Base-by-base conservation (phyloP, 2,888 invertebrate genomes). In the Heliconius sara region DNA sequence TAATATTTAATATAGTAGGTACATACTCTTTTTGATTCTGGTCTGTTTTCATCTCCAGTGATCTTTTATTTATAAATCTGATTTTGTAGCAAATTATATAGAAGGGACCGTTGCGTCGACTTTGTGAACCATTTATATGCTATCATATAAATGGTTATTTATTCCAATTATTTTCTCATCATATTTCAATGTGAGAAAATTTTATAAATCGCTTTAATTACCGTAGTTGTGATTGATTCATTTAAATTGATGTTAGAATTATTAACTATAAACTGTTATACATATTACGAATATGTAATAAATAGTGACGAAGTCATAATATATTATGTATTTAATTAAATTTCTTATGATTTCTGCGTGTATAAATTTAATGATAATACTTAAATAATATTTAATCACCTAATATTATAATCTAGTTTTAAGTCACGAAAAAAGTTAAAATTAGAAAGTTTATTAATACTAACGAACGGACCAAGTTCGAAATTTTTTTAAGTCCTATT, bases 391-490 rank as follows among this genome's bases (percentile, higher is more conserved):
- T 22, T 39, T 39, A 39, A 68, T 22, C 67, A 67, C 4, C 39
- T 39, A 39, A 39, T 39, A 39, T 68, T 43, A 70, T 25, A 25
- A n/a, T 70, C 13, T 70, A 70, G 22, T 34, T 60, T 22, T 73
- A 73, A 34, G 22, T n/a, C 72, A 34, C 13, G n/a, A 73, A 34
- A 57, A 25, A 25, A 43, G 22, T 57, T 30, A 12, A 30, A 60
- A 73, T 16, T 30, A 30, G 19, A 30, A 73, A 34, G 19, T 30
- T 30, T 73, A 34, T 39, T n/a, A n/a, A 52, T 68, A 70, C 27
- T 39, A n/a, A 72, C 25, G n/a, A 72, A 70, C 66, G 81, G 81
- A 82, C 82, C 79, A 81, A 75, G 76, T 68, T 81, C 63, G 65
- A 76, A 76, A 72, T 60, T 76, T 78, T 80, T 82, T 76, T 57